phyloP scores from a whole-genome alignment of 2,888 invertebrate species.

The Mechanitis messenoides region DNA sequence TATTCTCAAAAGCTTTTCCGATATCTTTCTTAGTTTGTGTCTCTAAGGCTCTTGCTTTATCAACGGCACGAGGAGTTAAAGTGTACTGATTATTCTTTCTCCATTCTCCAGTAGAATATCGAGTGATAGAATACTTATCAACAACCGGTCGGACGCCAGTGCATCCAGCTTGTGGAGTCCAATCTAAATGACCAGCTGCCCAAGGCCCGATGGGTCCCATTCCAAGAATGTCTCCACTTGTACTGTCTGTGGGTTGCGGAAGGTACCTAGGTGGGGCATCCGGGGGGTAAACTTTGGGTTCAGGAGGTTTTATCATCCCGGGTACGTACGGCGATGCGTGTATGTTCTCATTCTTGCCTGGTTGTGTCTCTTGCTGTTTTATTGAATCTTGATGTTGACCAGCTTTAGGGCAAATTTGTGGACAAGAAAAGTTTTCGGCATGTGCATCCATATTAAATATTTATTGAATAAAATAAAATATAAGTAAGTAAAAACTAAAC shows the following conservation, averaged over 20 bases:
- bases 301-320: conserved; percentile 52
- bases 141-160: conserved; percentile 86
- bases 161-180: conserved; percentile 82
- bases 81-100: conserved; percentile 75
- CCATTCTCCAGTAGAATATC: conserved; percentile 86
- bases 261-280: conserved; percentile 61
- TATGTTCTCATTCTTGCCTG: conserved; percentile 30
- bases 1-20: conserved; percentile 75
- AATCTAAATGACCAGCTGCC: conserved; percentile 85
- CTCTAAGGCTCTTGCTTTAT: conserved; percentile 52
- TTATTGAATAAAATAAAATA: no score
- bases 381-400: conserved; percentile 12
- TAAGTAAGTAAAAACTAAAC: no score
- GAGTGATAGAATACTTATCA: conserved; percentile 85
- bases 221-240: conserved; percentile 60
- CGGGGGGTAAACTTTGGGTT: conserved; percentile 48
- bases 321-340: conserved; percentile 49
- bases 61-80: conserved; percentile 54
- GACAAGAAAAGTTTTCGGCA: conserved; percentile 43
- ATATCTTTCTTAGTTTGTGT: conserved; percentile 44
- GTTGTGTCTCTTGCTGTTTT: conserved; percentile 34
- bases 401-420: conserved; percentile 49
- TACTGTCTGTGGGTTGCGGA: conserved; percentile 61
- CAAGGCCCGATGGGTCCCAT: conserved; percentile 79
- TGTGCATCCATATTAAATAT: conserved; percentile 35